phyloP scores from a whole-genome alignment of 2,113 vertebrate genomes.

The Pollachius pollachius region DNA sequence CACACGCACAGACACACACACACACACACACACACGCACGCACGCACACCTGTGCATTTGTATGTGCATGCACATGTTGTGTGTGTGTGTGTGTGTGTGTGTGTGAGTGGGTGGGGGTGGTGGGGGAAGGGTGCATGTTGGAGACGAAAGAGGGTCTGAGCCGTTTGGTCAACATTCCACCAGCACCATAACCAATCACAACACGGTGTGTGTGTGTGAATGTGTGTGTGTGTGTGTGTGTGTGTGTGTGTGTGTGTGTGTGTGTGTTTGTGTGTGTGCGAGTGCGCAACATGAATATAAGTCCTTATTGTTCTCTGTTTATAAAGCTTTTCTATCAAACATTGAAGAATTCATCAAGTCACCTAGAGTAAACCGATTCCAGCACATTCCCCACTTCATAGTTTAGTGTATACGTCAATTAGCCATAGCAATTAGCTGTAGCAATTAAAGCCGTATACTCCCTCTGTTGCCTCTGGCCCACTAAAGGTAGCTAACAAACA shows the following conservation, averaged over 20 bases:
- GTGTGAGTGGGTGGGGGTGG: not conserved
- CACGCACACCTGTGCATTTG: not conserved
- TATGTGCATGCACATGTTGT: not conserved
- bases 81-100: constrained; percentile 5
- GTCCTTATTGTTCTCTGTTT: too few species aligned
- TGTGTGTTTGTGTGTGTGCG: constrained; percentile 20
- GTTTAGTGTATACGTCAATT: too few species aligned
- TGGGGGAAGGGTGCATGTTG: not conserved
- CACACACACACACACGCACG: not conserved
- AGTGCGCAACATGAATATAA: not conserved
- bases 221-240: constrained; percentile 16
- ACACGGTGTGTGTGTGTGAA: constrained; percentile 5
- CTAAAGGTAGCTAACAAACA: not conserved
- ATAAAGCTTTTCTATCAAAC: too few species aligned
- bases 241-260: constrained; percentile 11
- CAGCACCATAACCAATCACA: not conserved
- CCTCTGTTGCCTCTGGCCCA: too few species aligned
- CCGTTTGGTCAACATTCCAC: constrained; percentile 5
- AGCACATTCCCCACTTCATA: too few species aligned
- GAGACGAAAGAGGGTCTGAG: not conserved
- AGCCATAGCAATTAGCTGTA: too few species aligned
- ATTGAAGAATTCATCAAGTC: too few species aligned
- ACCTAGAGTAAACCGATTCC: too few species aligned
- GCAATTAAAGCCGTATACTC: too few species aligned
- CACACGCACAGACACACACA: constrained; percentile 9